These are phyloP conservation scores for Diabrotica balteata DNA, from an alignment of 2,888 invertebrate genomes.

Conservation along the genomic window DNA sequence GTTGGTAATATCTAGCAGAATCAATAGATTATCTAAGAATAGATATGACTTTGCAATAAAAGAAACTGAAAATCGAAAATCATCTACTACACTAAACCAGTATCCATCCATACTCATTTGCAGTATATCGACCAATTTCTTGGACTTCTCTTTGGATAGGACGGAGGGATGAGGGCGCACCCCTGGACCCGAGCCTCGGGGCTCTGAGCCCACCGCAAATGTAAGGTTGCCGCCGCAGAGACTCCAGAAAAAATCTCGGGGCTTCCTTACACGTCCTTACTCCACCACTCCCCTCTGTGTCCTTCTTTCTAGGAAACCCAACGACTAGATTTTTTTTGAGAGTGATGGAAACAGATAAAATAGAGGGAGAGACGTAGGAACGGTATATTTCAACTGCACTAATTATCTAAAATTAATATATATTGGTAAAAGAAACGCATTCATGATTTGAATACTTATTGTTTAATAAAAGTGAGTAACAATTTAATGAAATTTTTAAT, in stretches of 20 bases:
- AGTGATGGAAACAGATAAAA: background rate
- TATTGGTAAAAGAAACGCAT: too few relatives aligned
- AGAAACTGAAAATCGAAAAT: too few relatives aligned
- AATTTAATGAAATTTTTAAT: too few relatives aligned
- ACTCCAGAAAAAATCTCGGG: slow-evolving; percentile 8
- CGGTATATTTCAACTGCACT: background rate
- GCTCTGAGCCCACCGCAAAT: slow-evolving; percentile 14
- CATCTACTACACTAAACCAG: too few relatives aligned
- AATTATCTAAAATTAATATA: too few relatives aligned
- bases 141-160: background rate
- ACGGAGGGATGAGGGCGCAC: background rate
- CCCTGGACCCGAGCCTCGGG: slow-evolving; percentile 4
- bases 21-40: too few relatives aligned
- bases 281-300: background rate
- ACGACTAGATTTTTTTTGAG: background rate
- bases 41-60: too few relatives aligned
- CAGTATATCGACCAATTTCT: slow-evolving; percentile 10
- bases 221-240: slow-evolving; percentile 12
- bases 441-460: too few relatives aligned
- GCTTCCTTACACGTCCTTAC: slow-evolving; percentile 4
- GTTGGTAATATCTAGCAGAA: too few relatives aligned
- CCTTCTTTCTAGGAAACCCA: slow-evolving; percentile 3
- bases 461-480: too few relatives aligned
- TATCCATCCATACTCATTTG: background rate
- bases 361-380: background rate